A percentile compares a stretch with the other conserved stretches of the same genome.
These are phyloP conservation scores for Aethes cnicana DNA, from an alignment of 2,888 invertebrate genomes.

Conservation along the genomic window DNA sequence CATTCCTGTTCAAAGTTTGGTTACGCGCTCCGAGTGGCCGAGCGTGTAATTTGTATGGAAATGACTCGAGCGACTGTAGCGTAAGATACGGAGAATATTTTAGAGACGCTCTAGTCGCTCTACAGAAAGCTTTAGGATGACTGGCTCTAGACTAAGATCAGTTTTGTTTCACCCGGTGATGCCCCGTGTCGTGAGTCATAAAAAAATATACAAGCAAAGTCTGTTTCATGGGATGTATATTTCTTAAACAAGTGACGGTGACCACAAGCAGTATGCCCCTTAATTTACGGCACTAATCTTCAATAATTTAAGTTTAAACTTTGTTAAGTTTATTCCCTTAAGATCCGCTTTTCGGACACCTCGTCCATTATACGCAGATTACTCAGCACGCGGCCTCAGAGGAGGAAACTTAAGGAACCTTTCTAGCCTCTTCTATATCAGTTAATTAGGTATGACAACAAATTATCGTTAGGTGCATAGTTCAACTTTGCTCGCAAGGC, in stretches of 20 bases:
- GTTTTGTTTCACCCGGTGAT: neutral
- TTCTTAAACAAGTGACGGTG: too few species aligned
- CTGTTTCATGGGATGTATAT: too few species aligned
- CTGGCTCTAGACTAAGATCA: neutral
- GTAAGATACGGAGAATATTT: neutral
- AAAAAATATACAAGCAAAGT: too few species aligned
- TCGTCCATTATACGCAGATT: neutral
- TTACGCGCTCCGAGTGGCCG: neutral
- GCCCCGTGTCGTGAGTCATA: neutral
- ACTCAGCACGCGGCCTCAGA: too few species aligned
- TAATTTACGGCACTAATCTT: neutral
- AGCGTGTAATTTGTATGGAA: neutral
- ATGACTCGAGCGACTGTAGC: neutral
- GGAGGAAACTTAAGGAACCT: neutral
- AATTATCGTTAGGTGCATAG: too few species aligned
- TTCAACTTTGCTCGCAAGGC: too few species aligned
- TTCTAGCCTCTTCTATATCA: too few species aligned
- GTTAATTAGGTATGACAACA: too few species aligned
- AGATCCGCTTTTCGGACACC: neutral
- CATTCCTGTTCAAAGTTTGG: neutral
- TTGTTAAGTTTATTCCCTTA: constrained; percentile 4
- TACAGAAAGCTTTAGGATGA: neutral
- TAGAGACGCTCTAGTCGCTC: too few species aligned
- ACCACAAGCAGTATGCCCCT: neutral
- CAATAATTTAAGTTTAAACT: neutral